Evolutionary conservation across 2,113 vertebrate species (phyloP).

Genomic region (Alosa alosa): DNA sequence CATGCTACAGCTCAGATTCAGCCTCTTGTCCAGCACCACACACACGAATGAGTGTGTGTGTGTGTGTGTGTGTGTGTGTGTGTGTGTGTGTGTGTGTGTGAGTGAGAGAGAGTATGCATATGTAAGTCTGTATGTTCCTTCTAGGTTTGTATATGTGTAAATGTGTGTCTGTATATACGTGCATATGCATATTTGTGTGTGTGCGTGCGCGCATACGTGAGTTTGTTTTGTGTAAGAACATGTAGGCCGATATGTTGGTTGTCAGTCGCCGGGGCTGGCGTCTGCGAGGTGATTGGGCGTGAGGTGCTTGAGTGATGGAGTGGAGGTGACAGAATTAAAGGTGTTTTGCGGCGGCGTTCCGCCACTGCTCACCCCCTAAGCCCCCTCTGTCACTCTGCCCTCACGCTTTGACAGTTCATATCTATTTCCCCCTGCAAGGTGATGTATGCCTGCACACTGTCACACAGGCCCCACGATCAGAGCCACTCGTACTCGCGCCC

Average conservation of each 20-base stretch:
- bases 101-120: neutral
- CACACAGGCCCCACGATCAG: conserved; percentile 38
- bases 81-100: conserved; percentile 2
- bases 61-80: neutral
- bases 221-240: neutral
- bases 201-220: neutral
- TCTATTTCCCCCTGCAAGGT: conserved; percentile 71
- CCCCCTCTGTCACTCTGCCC: conserved; percentile 74
- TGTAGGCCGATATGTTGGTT: conserved; percentile 50
- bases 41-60: neutral
- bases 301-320: conserved; percentile 82
- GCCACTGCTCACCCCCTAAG: neutral
- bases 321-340: conserved; percentile 85
- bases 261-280: conserved; percentile 48
- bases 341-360: conserved; percentile 74
- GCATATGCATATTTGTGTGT: neutral
- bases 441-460: conserved; percentile 55
- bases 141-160: neutral
- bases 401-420: conserved; percentile 76
- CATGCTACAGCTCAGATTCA: neutral
- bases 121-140: neutral
- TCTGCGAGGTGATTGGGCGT: conserved; percentile 70
- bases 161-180: neutral
- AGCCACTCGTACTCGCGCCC: conserved; percentile 55
- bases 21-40: neutral